A percentile compares a stretch with the other conserved stretches of the same genome.
phyloP scores from a whole-genome alignment of 2,797 vertebrate species.

The Artibeus lituratus region DNA sequence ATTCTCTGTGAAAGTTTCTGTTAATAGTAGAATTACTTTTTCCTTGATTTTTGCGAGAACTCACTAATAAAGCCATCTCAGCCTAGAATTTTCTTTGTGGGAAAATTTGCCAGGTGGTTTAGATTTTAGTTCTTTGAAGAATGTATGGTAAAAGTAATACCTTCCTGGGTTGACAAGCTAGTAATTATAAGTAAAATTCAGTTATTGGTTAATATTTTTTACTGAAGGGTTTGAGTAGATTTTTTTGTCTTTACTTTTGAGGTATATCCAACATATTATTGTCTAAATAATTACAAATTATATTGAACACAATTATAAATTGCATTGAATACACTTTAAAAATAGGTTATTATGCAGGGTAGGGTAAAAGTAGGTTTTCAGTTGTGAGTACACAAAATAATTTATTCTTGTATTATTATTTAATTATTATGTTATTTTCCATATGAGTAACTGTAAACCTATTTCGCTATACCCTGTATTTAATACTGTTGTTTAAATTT shows the following conservation, averaged over 20 bases:
- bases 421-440: neutral
- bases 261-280: neutral
- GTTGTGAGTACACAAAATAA: neutral
- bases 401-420: neutral
- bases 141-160: neutral
- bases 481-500: conserved; percentile 9
- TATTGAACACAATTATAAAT: neutral
- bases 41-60: neutral
- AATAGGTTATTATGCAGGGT: neutral
- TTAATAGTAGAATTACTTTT: conserved; percentile 22
- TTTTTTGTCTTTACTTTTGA: neutral
- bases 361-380: neutral
- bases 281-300: neutral
- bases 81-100: neutral
- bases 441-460: neutral
- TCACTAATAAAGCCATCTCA: neutral
- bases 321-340: neutral
- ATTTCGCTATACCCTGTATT: neutral
- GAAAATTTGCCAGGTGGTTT: neutral
- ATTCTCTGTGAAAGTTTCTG: neutral
- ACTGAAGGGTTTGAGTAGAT: neutral
- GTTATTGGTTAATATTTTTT: neutral
- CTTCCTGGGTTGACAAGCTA: neutral
- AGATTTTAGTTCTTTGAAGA: conserved; percentile 3
- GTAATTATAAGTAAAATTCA: conserved; percentile 12